Percentiles rank a stretch among this genome's conserved stretches.
These are phyloP conservation scores for Echinarachnius parma DNA, from an alignment of 53 echinoderm and acorn worm genomes.

Conservation along the genomic window DNA sequence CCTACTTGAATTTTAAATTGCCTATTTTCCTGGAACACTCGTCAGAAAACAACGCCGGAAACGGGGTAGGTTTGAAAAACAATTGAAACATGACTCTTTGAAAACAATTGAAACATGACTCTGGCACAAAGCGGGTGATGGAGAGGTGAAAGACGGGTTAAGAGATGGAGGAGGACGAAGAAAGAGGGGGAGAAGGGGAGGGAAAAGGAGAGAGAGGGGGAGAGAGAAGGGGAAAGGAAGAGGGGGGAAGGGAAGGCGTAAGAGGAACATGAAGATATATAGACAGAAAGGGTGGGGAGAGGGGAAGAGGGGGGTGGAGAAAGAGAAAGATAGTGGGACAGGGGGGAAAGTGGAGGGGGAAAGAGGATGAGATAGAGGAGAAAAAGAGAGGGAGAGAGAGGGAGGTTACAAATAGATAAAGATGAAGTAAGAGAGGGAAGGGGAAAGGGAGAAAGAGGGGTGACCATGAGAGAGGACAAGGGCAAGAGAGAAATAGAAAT, in stretches of 20 bases:
- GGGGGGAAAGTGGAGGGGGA: background rate
- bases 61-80: no score
- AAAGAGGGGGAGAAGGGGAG: background rate
- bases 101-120: no score
- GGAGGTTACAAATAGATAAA: no score
- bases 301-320: background rate
- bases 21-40: no score
- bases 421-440: background rate
- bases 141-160: background rate
- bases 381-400: background rate
- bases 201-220: background rate
- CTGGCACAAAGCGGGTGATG: no score
- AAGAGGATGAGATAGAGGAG: background rate
- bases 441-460: background rate
- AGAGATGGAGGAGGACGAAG: background rate
- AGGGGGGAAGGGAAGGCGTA: background rate
- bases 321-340: no score
- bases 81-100: no score
- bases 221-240: background rate
- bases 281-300: background rate
- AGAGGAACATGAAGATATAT: no score
- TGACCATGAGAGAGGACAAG: background rate
- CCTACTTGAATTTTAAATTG: no score
- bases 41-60: no score
- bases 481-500: background rate